Evolutionary conservation across 2,113 vertebrate genomes (phyloP).

Genomic region (Muntiacus reevesi): DNA sequence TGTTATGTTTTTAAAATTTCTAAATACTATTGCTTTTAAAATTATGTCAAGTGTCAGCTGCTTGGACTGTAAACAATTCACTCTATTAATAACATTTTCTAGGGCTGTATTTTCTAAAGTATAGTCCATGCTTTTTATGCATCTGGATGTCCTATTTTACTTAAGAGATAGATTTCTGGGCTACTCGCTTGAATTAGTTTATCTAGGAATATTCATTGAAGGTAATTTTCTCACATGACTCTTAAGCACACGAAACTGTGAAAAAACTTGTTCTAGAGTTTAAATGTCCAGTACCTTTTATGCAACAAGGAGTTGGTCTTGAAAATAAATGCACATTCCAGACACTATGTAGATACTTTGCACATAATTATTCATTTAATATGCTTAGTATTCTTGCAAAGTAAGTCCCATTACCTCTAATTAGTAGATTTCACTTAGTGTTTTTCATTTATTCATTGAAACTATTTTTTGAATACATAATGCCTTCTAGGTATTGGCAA

Average conservation of each 20-base stretch:
- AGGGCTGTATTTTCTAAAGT: neutral
- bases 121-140: neutral
- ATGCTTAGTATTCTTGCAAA: conserved; percentile 2
- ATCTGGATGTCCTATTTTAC: neutral
- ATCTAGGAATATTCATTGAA: neutral
- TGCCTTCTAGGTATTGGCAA: neutral
- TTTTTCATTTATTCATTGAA: neutral
- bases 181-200: neutral
- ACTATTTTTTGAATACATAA: neutral
- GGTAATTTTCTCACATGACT: neutral
- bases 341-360: neutral
- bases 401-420: neutral
- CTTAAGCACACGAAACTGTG: neutral
- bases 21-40: neutral
- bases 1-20: neutral
- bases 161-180: neutral
- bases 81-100: neutral
- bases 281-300: neutral
- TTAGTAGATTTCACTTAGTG: neutral
- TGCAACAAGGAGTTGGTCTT: neutral
- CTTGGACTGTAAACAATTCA: neutral
- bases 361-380: neutral
- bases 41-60: neutral
- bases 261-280: neutral
- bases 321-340: neutral